phyloP scores from a whole-genome alignment of 2,797 vertebrate genomes.

The Luscinia luscinia region DNA sequence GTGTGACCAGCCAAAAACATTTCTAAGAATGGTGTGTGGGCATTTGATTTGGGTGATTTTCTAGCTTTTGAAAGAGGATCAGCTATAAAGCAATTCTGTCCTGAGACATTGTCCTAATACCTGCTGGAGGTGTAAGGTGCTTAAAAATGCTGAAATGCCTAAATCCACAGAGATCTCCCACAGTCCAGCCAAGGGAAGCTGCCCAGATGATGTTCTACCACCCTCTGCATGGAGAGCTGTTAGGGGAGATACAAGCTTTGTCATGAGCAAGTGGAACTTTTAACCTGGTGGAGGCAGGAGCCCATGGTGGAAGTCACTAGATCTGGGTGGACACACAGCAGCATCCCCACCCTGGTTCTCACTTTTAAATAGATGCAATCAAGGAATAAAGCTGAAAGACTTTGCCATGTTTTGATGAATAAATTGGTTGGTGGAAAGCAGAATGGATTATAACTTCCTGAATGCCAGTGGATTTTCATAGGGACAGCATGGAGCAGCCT shows the following conservation, averaged over 20 bases:
- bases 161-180: not conserved
- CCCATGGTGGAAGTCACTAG: not conserved
- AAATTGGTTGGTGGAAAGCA: not conserved
- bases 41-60: slow-evolving; percentile 13
- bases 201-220: not conserved
- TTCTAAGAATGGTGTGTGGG: not conserved
- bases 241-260: not conserved
- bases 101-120: not conserved
- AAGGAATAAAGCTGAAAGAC: not conserved
- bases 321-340: not conserved
- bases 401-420: not conserved
- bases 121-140: not conserved
- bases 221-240: not conserved
- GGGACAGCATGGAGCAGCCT: not conserved
- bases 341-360: not conserved
- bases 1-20: not conserved
- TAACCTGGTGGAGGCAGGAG: not conserved
- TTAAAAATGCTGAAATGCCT: not conserved
- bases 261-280: not conserved
- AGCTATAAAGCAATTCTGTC: not conserved
- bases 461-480: not conserved
- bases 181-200: not conserved
- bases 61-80: not conserved
- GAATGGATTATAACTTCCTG: not conserved
- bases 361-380: not conserved